Percentiles rank a stretch among this genome's conserved stretches.
phyloP scores from a whole-genome alignment of 2,888 invertebrate genomes.

The Bugulina stolonifera region DNA sequence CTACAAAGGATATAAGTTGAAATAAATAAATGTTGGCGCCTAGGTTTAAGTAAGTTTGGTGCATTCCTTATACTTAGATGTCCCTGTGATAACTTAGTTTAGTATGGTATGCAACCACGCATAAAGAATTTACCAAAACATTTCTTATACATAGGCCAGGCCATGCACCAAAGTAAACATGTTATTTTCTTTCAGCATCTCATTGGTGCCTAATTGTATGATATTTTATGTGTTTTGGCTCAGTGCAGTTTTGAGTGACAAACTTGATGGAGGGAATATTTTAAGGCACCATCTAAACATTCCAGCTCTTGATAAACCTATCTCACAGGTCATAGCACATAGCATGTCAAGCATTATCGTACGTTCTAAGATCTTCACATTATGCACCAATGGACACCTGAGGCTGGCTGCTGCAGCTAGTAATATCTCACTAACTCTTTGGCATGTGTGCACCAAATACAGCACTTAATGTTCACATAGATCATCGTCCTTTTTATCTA shows the following conservation, averaged over 20 bases:
- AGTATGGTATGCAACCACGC: neutral
- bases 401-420: no score
- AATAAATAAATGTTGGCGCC: constrained; percentile 3
- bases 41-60: neutral
- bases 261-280: neutral
- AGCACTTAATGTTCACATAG: no score
- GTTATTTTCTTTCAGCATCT: neutral
- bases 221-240: neutral
- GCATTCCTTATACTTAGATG: neutral
- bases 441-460: no score
- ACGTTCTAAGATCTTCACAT: no score
- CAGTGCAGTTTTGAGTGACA: neutral
- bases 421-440: no score
- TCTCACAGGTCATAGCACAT: neutral
- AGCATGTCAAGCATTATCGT: neutral
- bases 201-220: neutral
- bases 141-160: neutral
- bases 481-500: no score
- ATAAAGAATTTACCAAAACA: neutral
- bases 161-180: neutral
- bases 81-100: neutral
- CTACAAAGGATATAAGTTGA: neutral
- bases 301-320: neutral
- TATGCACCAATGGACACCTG: no score
- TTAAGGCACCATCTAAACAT: neutral